Evolutionary conservation across 2,888 invertebrate genomes (phyloP).

Genomic region (Lepas anatifera): DNA sequence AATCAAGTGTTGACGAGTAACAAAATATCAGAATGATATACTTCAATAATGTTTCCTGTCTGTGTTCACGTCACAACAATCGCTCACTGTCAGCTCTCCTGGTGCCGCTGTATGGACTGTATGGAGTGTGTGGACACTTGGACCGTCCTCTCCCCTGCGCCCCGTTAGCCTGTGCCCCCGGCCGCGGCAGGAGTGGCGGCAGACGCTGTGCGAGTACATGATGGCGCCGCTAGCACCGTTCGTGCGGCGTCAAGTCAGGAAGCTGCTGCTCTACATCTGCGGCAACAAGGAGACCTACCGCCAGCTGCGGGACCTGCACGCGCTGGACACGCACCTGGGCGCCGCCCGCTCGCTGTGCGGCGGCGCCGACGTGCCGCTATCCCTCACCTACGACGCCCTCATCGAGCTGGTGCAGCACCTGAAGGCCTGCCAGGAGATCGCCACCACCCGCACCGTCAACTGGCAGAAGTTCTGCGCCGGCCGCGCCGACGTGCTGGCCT

Average conservation of each 20-base stretch:
- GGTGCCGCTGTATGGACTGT: too few species aligned
- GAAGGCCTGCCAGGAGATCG: constrained; percentile 87
- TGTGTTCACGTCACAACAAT: too few species aligned
- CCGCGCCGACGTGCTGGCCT: constrained; percentile 62
- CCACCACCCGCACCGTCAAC: constrained; percentile 59
- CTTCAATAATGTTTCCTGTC: too few species aligned
- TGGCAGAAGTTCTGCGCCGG: constrained; percentile 82
- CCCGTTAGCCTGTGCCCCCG: too few species aligned
- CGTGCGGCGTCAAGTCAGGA: constrained; percentile 69
- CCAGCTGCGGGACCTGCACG: constrained; percentile 83
- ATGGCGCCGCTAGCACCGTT: constrained; percentile 87
- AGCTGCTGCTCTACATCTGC: constrained; percentile 79
- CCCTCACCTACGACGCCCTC: constrained; percentile 73
- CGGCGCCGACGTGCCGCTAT: too few species aligned
- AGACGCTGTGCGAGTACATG: constrained; percentile 82
- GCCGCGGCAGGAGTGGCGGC: constrained; percentile 50
- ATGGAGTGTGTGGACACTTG: too few species aligned
- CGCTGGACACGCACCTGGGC: constrained; percentile 81
- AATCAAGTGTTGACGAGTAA: too few species aligned
- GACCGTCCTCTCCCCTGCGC: too few species aligned
- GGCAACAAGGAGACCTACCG: constrained; percentile 93
- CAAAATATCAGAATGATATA: too few species aligned
- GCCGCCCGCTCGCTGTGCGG: too few species aligned
- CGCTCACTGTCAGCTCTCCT: too few species aligned
- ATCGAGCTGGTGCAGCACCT: constrained; percentile 89